A percentile compares a stretch with the other conserved stretches of the same genome.
Evolutionary conservation across 2,113 vertebrate species (phyloP).

Genomic region (Heliornis fulica): DNA sequence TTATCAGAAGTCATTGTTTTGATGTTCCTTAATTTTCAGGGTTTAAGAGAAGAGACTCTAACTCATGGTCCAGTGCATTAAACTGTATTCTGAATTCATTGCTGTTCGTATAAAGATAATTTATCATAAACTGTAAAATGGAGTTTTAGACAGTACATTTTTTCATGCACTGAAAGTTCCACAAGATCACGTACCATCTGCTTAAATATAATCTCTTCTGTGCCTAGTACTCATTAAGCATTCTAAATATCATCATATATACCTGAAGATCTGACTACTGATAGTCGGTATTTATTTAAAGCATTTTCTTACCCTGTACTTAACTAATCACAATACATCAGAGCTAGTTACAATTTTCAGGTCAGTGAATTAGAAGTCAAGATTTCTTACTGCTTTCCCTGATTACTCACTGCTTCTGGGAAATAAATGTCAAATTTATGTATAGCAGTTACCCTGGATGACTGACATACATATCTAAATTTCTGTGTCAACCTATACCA

Average conservation of each 20-base stretch:
- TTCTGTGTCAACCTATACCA: not conserved
- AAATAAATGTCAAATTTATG: not conserved
- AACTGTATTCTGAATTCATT: not conserved
- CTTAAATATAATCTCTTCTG: not conserved
- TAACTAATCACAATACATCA: not conserved
- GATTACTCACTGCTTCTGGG: not conserved
- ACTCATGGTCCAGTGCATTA: not conserved
- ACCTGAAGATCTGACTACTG: not conserved
- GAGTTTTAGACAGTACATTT: not conserved
- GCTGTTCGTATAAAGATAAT: not conserved
- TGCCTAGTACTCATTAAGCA: not conserved
- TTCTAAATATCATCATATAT: not conserved
- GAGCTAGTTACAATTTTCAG: slow-evolving; percentile 40
- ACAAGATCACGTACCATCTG: not conserved
- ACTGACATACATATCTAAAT: not conserved
- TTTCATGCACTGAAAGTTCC: slow-evolving; percentile 18
- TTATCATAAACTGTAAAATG: not conserved
- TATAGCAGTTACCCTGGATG: not conserved
- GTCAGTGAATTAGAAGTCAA: slow-evolving; percentile 42
- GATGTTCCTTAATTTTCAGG: slow-evolving; percentile 37
- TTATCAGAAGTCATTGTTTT: slow-evolving; percentile 54
- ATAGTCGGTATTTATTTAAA: not conserved
- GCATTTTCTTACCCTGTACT: not conserved
- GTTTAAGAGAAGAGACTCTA: not conserved
- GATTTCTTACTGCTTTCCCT: slow-evolving; percentile 6